Percentiles rank a stretch among this genome's conserved stretches.
Conservation (phyloP, 1,140 invertebrate species). For the Nylanderia fulva region DNA sequence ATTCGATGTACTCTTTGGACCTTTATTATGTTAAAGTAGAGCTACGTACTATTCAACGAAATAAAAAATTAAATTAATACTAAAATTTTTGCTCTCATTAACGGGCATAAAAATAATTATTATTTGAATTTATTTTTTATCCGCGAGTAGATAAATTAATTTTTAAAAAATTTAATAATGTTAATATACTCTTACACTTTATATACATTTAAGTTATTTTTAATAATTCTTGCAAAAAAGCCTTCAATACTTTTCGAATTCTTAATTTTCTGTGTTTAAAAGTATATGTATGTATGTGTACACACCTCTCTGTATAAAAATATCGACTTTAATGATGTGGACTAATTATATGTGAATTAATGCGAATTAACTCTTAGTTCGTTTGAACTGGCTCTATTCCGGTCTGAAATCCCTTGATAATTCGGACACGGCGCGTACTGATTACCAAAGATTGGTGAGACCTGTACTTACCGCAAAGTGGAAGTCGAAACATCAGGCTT, state of each 20-base stretch:
- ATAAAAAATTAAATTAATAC: conserved; percentile 1
- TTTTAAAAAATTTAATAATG: not conserved
- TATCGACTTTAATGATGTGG: conserved; percentile 77
- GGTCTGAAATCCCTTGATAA: conserved; percentile 58
- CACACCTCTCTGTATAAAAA: conserved; percentile 53
- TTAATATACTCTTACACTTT: not conserved
- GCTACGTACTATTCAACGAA: not conserved
- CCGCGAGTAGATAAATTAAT: not conserved
- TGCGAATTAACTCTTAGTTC: conserved; percentile 77
- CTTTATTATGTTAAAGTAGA: conserved; percentile 12
- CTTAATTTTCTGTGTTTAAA: not conserved
- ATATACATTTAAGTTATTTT: not conserved
- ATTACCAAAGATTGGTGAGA: conserved; percentile 73
- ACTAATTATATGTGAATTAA: conserved; percentile 80
- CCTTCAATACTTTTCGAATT: not conserved
- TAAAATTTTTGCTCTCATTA: not conserved
- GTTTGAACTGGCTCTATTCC: conserved; percentile 67
- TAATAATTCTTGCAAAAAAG: not conserved
- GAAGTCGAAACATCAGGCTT: conserved; percentile 68
- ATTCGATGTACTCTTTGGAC: not conserved
- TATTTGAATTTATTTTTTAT: not conserved
- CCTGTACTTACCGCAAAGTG: conserved; percentile 60
- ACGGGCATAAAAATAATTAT: not conserved
- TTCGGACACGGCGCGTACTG: conserved; percentile 67
- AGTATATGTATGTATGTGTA: not conserved